Conservation (phyloP, 2,888 invertebrate species). For the Cephus sareptanus region DNA sequence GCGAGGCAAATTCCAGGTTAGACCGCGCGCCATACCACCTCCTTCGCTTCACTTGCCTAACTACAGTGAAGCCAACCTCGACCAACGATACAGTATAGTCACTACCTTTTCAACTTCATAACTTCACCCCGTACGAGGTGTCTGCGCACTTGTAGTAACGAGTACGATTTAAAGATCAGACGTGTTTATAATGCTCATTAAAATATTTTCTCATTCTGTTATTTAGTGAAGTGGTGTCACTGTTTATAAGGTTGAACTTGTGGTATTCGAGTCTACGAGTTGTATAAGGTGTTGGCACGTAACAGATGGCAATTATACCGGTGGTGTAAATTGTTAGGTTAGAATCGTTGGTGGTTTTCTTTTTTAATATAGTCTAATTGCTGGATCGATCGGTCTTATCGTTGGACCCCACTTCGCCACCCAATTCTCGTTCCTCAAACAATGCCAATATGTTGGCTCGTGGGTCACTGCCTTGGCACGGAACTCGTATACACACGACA, state of each 20-base stretch:
- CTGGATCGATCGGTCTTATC: conserved; percentile 7
- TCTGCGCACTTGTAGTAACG: background rate
- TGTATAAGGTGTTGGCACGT: background rate
- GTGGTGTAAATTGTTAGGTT: background rate
- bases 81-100: background rate
- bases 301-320: background rate
- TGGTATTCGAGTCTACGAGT: background rate
- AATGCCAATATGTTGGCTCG: conserved; percentile 61
- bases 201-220: background rate
- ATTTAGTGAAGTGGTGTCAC: background rate
- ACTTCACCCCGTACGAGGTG: background rate
- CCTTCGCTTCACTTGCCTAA: background rate
- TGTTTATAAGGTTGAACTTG: background rate
- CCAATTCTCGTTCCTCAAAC: conserved; percentile 56
- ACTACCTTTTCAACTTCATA: background rate
- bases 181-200: background rate
- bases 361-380: background rate
- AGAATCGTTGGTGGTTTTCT: background rate
- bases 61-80: background rate
- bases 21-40: background rate
- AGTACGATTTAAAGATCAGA: background rate
- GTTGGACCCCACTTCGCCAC: conserved; percentile 7
- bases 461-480: conserved; percentile 58
- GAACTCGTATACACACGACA: conserved; percentile 24
- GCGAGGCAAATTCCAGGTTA: conserved; percentile 5